A percentile compares a stretch with the other conserved stretches of the same genome.
Conservation (phyloP, 1,140 invertebrate genomes). For the Sarcophaga peregrina region DNA sequence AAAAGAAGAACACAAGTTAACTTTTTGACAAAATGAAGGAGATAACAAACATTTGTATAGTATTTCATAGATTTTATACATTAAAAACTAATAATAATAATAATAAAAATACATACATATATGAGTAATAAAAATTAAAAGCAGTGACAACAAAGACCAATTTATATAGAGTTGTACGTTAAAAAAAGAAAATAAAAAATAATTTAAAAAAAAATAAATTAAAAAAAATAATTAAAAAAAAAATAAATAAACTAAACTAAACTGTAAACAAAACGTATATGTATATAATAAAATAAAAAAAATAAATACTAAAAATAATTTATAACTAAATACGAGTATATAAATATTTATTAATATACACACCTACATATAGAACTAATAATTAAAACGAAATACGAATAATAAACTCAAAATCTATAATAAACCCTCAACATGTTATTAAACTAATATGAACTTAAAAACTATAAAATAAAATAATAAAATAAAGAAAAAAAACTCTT, state of each 20-base stretch:
- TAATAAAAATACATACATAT: slow-evolving; percentile 35
- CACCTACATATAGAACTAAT: neutral
- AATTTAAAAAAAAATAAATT: neutral
- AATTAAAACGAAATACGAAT: neutral
- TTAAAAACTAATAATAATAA: slow-evolving; percentile 25
- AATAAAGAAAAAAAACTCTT: neutral
- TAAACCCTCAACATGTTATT: neutral
- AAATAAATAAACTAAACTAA: neutral
- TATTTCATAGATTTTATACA: slow-evolving; percentile 42
- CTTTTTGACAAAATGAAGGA: neutral
- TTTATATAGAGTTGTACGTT: slow-evolving; percentile 53
- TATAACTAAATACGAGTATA: neutral
- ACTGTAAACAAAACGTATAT: neutral
- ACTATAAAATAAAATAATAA: slow-evolving; percentile 28
- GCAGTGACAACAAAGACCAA: slow-evolving; percentile 63
- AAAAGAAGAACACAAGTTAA: slow-evolving; percentile 19
- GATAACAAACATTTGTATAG: slow-evolving; percentile 28
- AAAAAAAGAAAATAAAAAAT: neutral
- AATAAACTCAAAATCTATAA: neutral
- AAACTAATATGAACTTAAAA: neutral
- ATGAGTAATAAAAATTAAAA: slow-evolving; percentile 15
- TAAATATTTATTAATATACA: neutral
- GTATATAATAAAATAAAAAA: neutral
- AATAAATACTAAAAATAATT: neutral
- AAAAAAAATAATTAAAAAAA: neutral